phyloP scores from a whole-genome alignment of 2,888 invertebrate genomes.

The Strigamia crassipes region DNA sequence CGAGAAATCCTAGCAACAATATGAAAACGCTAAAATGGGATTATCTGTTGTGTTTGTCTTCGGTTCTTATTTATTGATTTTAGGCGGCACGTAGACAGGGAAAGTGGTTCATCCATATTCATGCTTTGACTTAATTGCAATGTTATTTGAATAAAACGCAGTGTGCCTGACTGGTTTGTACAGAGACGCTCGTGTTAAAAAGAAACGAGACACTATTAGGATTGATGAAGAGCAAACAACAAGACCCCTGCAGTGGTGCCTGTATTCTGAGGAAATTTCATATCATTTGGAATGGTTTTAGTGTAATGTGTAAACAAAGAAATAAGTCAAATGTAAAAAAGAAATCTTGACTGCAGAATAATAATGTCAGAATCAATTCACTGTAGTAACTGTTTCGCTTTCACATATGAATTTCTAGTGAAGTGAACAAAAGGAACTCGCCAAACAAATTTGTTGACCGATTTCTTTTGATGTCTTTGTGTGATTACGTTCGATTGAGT shows the following conservation, averaged over 20 bases:
- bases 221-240: slow-evolving; percentile 26
- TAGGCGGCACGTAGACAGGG: slow-evolving; percentile 2
- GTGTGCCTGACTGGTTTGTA: background rate
- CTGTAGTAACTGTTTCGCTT: background rate
- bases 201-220: background rate
- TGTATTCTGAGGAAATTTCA: slow-evolving; percentile 17
- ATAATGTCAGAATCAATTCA: background rate
- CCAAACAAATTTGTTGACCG: too few relatives aligned
- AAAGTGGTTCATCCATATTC: slow-evolving; percentile 26
- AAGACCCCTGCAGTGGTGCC: background rate
- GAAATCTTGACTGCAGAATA: background rate
- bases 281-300: slow-evolving; percentile 9
- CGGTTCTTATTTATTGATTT: slow-evolving; percentile 14
- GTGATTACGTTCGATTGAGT: too few relatives aligned
- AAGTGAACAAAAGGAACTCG: too few relatives aligned
- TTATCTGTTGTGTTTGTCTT: slow-evolving; percentile 5
- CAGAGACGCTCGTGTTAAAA: background rate
- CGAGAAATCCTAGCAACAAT: background rate
- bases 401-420: too few relatives aligned
- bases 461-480: too few relatives aligned
- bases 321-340: background rate
- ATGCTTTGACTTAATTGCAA: slow-evolving; percentile 5
- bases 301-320: background rate
- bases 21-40: background rate
- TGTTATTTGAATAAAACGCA: slow-evolving; percentile 12